phyloP scores from a whole-genome alignment of 2,888 invertebrate species.

The Rhorus exstirpatorius region DNA sequence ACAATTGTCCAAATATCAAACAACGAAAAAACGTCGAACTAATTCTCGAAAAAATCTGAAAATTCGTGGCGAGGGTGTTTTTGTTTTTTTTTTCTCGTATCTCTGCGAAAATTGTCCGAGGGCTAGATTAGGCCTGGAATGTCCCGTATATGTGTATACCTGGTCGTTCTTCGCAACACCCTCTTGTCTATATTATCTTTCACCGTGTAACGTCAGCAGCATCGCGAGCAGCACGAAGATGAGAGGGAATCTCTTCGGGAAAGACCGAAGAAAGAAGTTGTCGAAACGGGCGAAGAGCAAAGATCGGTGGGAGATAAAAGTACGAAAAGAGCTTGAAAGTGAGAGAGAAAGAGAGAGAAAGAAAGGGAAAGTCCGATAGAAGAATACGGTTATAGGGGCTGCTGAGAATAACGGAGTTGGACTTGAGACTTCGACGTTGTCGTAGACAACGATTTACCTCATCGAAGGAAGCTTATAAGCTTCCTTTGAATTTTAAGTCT shows the following conservation, averaged over 20 bases:
- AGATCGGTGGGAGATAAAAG: too few species aligned
- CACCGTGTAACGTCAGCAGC: conserved; percentile 23
- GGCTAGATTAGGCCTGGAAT: not conserved
- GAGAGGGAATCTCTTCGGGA: conserved; percentile 54
- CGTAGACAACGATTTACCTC: conserved; percentile 82
- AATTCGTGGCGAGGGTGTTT: too few species aligned
- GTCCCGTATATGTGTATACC: not conserved
- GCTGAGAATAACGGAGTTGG: conserved; percentile 63
- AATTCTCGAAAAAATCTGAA: too few species aligned
- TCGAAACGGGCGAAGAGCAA: too few species aligned
- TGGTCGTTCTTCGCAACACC: conserved; percentile 10
- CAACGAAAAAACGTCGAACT: too few species aligned
- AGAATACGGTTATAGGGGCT: conserved; percentile 49
- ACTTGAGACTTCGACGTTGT: conserved; percentile 66
- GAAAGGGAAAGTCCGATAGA: conserved; percentile 5
- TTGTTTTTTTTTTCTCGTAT: too few species aligned
- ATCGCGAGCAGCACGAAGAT: not conserved
- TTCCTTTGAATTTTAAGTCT: too few species aligned
- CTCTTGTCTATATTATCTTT: conserved; percentile 13
- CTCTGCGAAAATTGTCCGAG: not conserved
- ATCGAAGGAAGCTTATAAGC: too few species aligned
- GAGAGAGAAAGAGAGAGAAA: conserved; percentile 31
- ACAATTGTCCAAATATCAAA: too few species aligned
- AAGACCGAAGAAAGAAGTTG: conserved; percentile 26
- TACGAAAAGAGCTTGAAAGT: conserved; percentile 27